Evolutionary conservation across 2,113 vertebrate genomes (phyloP), one percentile per base, ranked within the genome.

Genomic region (Artemisiospiza belli): DNA sequence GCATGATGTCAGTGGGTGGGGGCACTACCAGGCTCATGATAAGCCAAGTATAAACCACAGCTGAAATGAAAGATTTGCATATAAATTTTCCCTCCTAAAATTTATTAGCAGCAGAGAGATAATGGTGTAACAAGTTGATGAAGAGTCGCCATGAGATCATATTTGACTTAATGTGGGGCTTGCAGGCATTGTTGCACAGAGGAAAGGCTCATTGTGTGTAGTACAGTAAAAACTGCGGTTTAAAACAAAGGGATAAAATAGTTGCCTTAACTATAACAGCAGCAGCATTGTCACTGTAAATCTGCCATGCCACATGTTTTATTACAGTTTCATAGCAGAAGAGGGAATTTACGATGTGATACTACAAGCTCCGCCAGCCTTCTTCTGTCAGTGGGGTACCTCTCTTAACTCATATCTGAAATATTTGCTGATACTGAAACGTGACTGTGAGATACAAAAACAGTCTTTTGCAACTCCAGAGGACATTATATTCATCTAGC

Each of bases 361-460:
- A 87, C 80, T 58, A 95, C 95, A 97, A 95, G 91, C 66, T 95
- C 92, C 39, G 28, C 94, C 88, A 96, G 88, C 82, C 84, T 92
- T 64, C 89, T 90, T 82, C 95, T 95, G 93, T 98, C 95, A 96
- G 85, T 88, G 89, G 91, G 92, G 86, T 94, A 96, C 92, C 93
- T 96, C 90, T 96, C 87, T 92, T 96, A 87, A 96, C 86, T 97
- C 90, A 77, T 64, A 89, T 83, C 89, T 96, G 89, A 97, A 96
- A 95, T 97, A 97, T 97, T 96, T 96, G 90, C 97, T 94, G 96
- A 96, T 92, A 92, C 92, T 85, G 92, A 89, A 94, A 96, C 54
- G 41, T 80, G 90, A 87, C 89, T 89, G 75, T 70, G 83, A 94
- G 94, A 83, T 47, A 94, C 68, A 89, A 81, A 87, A 75, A 9